Evolutionary conservation across 1,140 invertebrate genomes (phyloP).

Genomic region (Drosophila navojoa): DNA sequence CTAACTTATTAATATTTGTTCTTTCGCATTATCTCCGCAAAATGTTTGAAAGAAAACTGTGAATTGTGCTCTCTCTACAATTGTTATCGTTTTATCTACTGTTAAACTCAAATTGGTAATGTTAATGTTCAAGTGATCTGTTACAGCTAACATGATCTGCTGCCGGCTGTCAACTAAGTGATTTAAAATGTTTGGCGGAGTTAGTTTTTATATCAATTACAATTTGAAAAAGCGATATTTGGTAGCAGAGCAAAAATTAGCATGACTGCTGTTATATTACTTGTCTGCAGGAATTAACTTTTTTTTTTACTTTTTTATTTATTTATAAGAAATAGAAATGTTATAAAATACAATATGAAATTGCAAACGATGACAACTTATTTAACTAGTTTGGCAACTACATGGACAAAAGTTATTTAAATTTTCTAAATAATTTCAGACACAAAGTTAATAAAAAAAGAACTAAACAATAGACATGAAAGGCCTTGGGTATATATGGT

Average conservation of each 20-base stretch:
- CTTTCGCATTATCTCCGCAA: not conserved
- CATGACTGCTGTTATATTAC: too few species aligned
- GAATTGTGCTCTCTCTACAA: not conserved
- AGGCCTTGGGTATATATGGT: conserved; percentile 41
- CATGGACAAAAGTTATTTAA: conserved; percentile 19
- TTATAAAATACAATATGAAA: conserved; percentile 23
- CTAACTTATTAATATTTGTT: conserved; percentile 15
- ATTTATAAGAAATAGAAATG: conserved; percentile 15
- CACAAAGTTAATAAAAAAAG: not conserved
- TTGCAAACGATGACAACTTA: conserved; percentile 42
- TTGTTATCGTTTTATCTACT: conserved; percentile 8
- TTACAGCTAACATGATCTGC: not conserved
- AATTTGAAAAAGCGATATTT: too few species aligned
- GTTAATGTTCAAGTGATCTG: conserved; percentile 21
- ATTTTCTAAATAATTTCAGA: conserved; percentile 28
- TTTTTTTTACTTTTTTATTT: too few species aligned
- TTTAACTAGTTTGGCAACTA: conserved; percentile 45
- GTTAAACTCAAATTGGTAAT: conserved; percentile 39
- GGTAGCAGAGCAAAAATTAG: too few species aligned
- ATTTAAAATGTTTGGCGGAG: not conserved
- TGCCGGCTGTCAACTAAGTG: conserved; percentile 4
- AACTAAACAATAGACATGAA: conserved; percentile 27
- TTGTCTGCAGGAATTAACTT: too few species aligned
- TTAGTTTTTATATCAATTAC: too few species aligned
- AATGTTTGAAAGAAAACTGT: conserved; percentile 5